phyloP scores from a whole-genome alignment of 2,113 vertebrate genomes.

The Haliaeetus leucogaster region DNA sequence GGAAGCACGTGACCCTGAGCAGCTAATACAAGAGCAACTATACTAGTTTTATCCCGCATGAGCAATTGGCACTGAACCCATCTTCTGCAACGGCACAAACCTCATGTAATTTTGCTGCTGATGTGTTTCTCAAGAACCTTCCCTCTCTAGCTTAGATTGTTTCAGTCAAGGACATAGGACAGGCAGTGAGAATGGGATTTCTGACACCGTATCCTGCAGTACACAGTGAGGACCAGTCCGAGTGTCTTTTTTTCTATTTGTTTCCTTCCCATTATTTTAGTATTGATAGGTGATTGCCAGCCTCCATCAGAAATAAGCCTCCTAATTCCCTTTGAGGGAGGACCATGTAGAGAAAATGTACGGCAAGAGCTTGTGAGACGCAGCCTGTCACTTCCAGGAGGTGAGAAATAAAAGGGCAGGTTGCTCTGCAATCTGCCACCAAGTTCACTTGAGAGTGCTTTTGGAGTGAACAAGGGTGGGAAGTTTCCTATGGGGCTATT shows the following conservation, averaged over 20 bases:
- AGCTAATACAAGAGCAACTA: neutral
- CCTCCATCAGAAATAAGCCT: neutral
- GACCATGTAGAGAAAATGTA: neutral
- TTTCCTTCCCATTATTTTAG: neutral
- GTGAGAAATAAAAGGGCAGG: neutral
- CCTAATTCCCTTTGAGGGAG: neutral
- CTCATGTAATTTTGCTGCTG: neutral
- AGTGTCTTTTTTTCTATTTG: neutral
- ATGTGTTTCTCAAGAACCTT: neutral
- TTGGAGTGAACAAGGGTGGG: neutral
- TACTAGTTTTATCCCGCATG: neutral
- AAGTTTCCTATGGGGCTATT: neutral
- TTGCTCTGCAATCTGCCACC: neutral
- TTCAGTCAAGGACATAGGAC: neutral
- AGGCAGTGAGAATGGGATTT: neutral
- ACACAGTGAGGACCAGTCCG: neutral
- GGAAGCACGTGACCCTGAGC: neutral
- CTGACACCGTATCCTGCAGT: neutral
- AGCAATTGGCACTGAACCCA: neutral
- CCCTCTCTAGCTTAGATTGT: neutral
- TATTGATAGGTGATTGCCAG: neutral
- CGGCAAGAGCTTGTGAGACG: neutral
- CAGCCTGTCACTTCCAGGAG: neutral
- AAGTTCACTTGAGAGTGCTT: neutral
- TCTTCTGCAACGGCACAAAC: neutral